A percentile compares a stretch with the other conserved stretches of the same genome.
These are phyloP conservation scores for Protophormia terraenovae DNA, from an alignment of 2,888 invertebrate genomes.

Conservation along the genomic window DNA sequence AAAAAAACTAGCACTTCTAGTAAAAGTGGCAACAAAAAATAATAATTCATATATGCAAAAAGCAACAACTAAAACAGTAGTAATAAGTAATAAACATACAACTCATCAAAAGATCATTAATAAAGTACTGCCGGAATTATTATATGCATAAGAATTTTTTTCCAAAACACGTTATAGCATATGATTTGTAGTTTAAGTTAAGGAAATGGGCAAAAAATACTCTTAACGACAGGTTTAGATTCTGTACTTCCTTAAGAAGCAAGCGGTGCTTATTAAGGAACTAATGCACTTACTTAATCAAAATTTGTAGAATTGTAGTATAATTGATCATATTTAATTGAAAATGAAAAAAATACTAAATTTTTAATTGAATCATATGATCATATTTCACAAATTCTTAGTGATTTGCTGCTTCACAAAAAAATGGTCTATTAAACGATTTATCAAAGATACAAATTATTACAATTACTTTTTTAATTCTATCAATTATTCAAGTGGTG, in stretches of 20 bases:
- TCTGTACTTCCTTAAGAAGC: neutral
- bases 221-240: neutral
- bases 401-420: too few species aligned
- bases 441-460: too few species aligned
- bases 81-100: slow-evolving; percentile 19
- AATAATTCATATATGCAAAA: neutral
- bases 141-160: neutral
- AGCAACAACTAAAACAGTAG: neutral
- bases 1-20: slow-evolving; percentile 38
- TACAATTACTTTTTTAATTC: too few species aligned
- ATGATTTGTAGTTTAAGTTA: neutral
- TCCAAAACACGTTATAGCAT: neutral
- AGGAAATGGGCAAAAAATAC: neutral
- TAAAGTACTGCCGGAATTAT: slow-evolving; percentile 45
- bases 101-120: slow-evolving; percentile 63
- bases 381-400: too few species aligned
- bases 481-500: too few species aligned
- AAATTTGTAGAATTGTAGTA: too few species aligned
- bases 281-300: too few species aligned
- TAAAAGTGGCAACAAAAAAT: slow-evolving; percentile 40
- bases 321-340: too few species aligned
- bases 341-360: too few species aligned
- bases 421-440: too few species aligned
- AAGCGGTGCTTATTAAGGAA: too few species aligned
- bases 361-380: too few species aligned